These are phyloP conservation scores for Trogon melanurus DNA, from an alignment of 2,113 vertebrate genomes.

Conservation along the genomic window DNA sequence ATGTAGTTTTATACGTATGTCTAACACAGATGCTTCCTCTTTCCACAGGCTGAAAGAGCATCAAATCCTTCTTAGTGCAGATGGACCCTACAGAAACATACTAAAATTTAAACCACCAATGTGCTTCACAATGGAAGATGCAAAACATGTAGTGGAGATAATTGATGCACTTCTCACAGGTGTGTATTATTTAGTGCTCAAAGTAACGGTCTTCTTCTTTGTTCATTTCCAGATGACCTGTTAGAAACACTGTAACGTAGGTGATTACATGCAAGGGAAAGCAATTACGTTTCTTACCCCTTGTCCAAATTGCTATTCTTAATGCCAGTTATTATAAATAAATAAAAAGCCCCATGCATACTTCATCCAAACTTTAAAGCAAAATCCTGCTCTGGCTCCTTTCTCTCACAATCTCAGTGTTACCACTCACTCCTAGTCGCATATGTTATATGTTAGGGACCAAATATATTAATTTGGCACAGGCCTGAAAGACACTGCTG, in stretches of 20 bases:
- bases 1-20: background rate
- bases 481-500: background rate
- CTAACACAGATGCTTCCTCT: background rate
- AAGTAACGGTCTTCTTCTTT: background rate
- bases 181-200: slow-evolving; percentile 29
- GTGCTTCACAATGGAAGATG: slow-evolving; percentile 91
- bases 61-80: slow-evolving; percentile 89
- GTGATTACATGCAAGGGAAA: background rate
- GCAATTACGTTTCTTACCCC: background rate
- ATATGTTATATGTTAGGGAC: background rate
- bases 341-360: background rate
- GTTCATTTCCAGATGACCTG: background rate
- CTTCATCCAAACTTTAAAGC: background rate
- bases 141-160: slow-evolving; percentile 82
- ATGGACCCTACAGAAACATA: slow-evolving; percentile 93
- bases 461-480: background rate
- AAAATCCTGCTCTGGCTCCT: background rate
- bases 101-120: slow-evolving; percentile 96
- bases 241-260: background rate
- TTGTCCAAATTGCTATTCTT: background rate
- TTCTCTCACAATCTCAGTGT: background rate
- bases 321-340: background rate
- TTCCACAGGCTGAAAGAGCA: slow-evolving; percentile 87
- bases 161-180: slow-evolving; percentile 90
- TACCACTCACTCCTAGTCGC: background rate